Evolutionary conservation across 2,113 vertebrate genomes (phyloP).

Genomic region (Sinocyclocheilus anshuiensis): DNA sequence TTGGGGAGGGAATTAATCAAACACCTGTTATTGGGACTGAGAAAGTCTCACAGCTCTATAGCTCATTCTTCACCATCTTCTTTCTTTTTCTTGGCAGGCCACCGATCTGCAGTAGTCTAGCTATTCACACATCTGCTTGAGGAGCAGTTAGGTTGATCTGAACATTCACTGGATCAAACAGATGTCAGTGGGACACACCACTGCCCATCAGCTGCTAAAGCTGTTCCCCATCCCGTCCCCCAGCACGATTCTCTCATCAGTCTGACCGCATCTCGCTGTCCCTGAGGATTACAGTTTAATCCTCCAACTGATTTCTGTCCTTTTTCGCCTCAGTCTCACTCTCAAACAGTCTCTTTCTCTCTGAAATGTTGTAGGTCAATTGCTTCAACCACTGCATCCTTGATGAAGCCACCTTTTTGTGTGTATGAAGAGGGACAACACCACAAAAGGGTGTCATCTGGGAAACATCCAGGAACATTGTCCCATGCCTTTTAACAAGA

Average conservation of each 20-base stretch:
- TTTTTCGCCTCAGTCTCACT: constrained; percentile 36
- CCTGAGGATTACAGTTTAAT: constrained; percentile 57
- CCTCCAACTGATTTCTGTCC: constrained; percentile 46
- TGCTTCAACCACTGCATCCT: background rate
- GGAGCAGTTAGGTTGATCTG: constrained; percentile 44
- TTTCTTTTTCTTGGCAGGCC: background rate
- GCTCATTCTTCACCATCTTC: background rate
- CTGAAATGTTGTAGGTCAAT: constrained; percentile 38
- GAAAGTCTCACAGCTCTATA: background rate
- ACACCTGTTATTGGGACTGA: constrained; percentile 43
- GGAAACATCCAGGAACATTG: background rate
- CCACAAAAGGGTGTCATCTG: background rate
- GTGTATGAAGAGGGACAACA: background rate
- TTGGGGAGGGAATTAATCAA: constrained; percentile 14
- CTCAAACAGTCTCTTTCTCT: constrained; percentile 50
- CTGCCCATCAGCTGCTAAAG: background rate
- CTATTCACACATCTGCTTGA: constrained; percentile 35
- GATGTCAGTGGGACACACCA: constrained; percentile 20
- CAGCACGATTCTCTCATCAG: constrained; percentile 24
- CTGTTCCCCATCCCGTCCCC: background rate
- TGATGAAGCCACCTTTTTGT: constrained; percentile 11
- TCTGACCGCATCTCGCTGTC: constrained; percentile 45
- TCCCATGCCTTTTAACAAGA: background rate
- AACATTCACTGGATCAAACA: constrained; percentile 25
- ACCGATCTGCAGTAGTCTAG: constrained; percentile 18